phyloP scores from a whole-genome alignment of 2,113 vertebrate genomes.

The Sterna hirundo region DNA sequence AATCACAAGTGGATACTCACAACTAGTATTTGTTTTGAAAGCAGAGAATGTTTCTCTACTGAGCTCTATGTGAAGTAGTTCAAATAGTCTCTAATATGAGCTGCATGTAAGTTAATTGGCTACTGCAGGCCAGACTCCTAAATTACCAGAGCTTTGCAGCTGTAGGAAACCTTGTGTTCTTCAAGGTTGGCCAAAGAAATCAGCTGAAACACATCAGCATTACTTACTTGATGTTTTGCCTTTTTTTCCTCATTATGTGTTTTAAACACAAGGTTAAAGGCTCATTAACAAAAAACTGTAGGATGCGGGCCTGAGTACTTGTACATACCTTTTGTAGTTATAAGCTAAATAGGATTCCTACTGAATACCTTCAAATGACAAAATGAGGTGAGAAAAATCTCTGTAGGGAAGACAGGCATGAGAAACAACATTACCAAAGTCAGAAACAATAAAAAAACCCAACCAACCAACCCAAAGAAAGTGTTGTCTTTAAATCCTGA shows the following conservation, averaged over 20 bases:
- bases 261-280: neutral
- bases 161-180: neutral
- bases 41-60: neutral
- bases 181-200: neutral
- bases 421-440: neutral
- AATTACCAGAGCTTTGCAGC: neutral
- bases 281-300: neutral
- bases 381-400: neutral
- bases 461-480: neutral
- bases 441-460: neutral
- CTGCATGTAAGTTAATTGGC: neutral
- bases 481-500: neutral
- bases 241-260: neutral
- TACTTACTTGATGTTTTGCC: neutral
- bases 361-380: neutral
- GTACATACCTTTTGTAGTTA: neutral
- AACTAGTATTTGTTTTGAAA: constrained; percentile 40
- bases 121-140: neutral
- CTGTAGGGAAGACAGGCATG: neutral
- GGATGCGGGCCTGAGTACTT: neutral
- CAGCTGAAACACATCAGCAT: neutral
- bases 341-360: neutral
- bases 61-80: neutral
- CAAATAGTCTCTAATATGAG: neutral
- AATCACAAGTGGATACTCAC: constrained; percentile 9